phyloP scores from a whole-genome alignment of 2,113 vertebrate genomes.

The Ibidorhyncha struthersii region DNA sequence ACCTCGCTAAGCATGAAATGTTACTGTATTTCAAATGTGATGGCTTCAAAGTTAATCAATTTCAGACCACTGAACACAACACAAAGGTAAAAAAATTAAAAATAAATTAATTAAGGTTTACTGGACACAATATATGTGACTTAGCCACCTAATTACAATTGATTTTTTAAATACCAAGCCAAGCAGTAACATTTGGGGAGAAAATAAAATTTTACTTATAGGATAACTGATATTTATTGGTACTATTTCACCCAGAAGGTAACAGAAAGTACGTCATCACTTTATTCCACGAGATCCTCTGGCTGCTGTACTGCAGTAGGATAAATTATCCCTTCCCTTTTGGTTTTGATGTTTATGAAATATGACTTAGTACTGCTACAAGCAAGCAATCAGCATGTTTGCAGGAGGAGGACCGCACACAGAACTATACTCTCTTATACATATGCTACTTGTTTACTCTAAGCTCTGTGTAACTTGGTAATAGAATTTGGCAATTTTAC shows the following conservation, averaged over 20 bases:
- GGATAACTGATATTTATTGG: not conserved
- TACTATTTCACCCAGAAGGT: not conserved
- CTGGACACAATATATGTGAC: not conserved
- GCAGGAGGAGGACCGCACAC: not conserved
- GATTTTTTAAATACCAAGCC: not conserved
- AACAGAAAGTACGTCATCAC: not conserved
- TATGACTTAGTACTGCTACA: not conserved
- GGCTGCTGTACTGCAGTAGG: not conserved
- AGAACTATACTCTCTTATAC: not conserved
- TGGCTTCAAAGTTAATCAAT: not conserved
- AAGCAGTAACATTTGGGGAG: not conserved
- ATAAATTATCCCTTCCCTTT: not conserved
- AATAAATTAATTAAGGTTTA: not conserved
- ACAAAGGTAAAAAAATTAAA: not conserved
- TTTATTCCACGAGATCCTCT: not conserved
- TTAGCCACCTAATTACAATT: not conserved
- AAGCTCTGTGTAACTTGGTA: not conserved
- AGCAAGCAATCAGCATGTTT: not conserved
- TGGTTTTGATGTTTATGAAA: not conserved
- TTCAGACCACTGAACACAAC: not conserved
- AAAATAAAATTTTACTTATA: not conserved
- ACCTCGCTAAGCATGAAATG: not conserved
- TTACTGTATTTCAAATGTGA: not conserved
- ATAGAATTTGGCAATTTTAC: not conserved
- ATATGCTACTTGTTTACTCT: not conserved